A percentile compares a stretch with the other conserved stretches of the same genome.
These are phyloP conservation scores for Prunella strophiata DNA, from an alignment of 2,797 vertebrate species.

Conservation along the genomic window DNA sequence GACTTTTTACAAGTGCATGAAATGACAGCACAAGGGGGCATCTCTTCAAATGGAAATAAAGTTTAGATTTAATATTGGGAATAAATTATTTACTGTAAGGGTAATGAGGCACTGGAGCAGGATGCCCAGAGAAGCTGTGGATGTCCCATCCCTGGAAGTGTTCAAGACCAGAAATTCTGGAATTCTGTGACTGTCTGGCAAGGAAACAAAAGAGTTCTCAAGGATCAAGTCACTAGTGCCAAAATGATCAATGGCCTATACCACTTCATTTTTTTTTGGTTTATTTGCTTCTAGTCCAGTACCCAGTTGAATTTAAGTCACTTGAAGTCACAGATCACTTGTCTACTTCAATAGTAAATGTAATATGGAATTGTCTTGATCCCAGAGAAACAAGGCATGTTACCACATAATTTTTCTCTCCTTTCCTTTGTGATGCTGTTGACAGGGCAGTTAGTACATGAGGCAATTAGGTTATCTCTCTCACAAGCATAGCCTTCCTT, in stretches of 20 bases:
- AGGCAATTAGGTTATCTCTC: background rate
- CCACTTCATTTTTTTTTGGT: too few relatives aligned
- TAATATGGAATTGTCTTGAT: background rate
- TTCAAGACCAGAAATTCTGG: background rate
- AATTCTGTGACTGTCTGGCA: background rate
- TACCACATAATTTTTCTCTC: background rate
- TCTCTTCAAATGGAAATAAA: background rate
- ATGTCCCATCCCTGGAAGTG: background rate
- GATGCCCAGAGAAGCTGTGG: background rate
- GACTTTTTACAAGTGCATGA: background rate
- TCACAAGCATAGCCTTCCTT: background rate
- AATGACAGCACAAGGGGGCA: too few relatives aligned
- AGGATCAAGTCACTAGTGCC: background rate
- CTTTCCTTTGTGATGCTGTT: background rate
- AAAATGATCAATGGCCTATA: background rate
- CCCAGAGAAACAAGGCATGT: background rate
- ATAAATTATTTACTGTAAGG: background rate
- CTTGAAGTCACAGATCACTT: rapidly evolving
- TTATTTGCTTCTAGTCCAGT: background rate
- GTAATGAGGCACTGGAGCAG: background rate
- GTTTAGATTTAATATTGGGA: background rate
- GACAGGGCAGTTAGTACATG: background rate
- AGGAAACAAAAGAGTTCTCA: background rate
- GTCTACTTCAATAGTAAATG: background rate
- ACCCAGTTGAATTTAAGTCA: background rate